Evolutionary conservation across 2,888 invertebrate species (phyloP), one percentile per base, ranked within the genome.

Genomic region (Dryobota labecula): DNA sequence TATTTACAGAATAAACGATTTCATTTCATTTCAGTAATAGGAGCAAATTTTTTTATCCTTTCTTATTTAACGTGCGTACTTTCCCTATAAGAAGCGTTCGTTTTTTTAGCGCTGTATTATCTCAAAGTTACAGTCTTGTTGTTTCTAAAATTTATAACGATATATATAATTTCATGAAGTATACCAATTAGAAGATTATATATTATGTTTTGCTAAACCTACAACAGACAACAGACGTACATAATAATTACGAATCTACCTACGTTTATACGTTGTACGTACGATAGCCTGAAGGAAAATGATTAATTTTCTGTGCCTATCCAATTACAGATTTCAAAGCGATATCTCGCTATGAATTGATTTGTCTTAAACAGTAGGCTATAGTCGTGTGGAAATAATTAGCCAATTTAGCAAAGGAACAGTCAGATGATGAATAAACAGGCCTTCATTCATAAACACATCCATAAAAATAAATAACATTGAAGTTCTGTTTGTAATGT

Each of bases 281-380:
- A 18, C 20, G 20, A 36, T 47, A 49, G 73, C 80, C 76, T 58
- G 64, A 49, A 74, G 84, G 73, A 73, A 82, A 65, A 73, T 66
- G 73, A 72, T 76, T 83, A 76, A 84, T 82, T 76, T 64, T 56
- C 54, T 54, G 20, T 45, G 70, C 56, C 43, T 70, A 76, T 51
- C 61, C 58, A 66, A 77, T 73, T 68, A 68, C 49, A 38, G 60
- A 77, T 76, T 69, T 83, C 79, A 83, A 84, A 83, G 82, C 72
- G 54, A n/a, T 58, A 68, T n/a, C 36, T 30, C 60, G 58, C 53
- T 70, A n/a, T 70, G 62, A 82, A 82, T 83, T 82, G 76, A 83
- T 71, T 71, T 75, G 80, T 80, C 78, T 74, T 54, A 63, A 78
- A 63, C 78, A 84, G 73, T 33, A 41, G 51, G 11, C 13, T 38